Base-by-base conservation (phyloP, 2,797 vertebrate genomes). In the Coreius guichenoti region DNA sequence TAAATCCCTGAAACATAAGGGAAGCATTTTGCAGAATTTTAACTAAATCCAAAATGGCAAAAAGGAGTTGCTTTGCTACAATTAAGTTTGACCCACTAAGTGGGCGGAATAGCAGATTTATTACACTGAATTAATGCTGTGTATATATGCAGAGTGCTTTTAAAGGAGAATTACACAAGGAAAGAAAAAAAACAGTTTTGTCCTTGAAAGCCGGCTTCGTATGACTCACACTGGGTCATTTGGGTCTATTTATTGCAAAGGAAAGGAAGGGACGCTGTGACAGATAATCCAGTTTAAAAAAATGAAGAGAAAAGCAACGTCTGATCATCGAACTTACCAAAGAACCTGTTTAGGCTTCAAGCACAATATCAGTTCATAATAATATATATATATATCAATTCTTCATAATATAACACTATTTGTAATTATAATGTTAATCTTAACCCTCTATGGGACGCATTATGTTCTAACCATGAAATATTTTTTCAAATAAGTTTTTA, bases 61-160 rank as follows among this genome's bases (percentile, higher is more conserved):
- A 43, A 31, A 21, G 4, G 16, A 72, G 49, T 43, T 21, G 19
- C 36, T 56, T 39, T 23, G 17, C 21, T n/a, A 56, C 79, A 16
- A 33, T 80, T 68, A 67, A n/a, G 23, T 26, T 26, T 21, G 67
- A 56, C 23, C 29, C 68, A 72, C 69, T 61, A 45, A 58, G 31
- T 49, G 43, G 67, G 13, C 12, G 61, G 45, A 73, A 45, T 31
- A 58, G 39, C n/a, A 58, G n/a, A 43, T 82, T 47, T 43, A 73
- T 61, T 47, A 65, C 39, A 26, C 8, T 45, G 36, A 73, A 58
- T 45, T 56, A 82, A 58, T 82, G 26, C 11, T 23, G n/a, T 65
- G 6, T 79, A 51, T 82, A 29, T 58, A n/a, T 56, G 33, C 16
- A 26, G 47, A 43, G 67, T 31, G 68, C 80, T 73, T 73, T 82